Percentiles rank a stretch among this genome's conserved stretches.
These are phyloP conservation scores for Dendrophyllia cribrosa DNA, from an alignment of 64 coral and sea anemone species.

Conservation along the genomic window DNA sequence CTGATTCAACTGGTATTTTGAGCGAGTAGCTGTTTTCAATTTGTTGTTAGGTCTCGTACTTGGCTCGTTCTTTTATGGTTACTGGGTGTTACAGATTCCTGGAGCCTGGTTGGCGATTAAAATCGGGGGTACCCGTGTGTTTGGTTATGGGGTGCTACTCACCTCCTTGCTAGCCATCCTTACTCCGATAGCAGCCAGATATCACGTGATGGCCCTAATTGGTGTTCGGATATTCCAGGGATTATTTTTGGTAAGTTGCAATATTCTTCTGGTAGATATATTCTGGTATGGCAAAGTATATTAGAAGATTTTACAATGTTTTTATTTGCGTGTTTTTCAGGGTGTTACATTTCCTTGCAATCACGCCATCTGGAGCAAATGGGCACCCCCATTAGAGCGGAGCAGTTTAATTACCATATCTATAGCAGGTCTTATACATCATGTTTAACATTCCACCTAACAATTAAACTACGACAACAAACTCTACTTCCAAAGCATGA, in stretches of 20 bases:
- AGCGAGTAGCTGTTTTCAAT: neutral
- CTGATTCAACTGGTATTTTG: too few relatives aligned
- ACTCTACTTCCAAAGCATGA: too few relatives aligned
- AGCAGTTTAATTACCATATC: slow-evolving; percentile 94
- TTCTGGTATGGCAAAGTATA: neutral
- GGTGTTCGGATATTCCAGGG: slow-evolving; percentile 97
- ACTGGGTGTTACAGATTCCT: slow-evolving; percentile 95
- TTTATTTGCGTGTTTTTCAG: slow-evolving; percentile 34
- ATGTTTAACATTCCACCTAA: too few relatives aligned
- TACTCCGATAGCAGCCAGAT: slow-evolving; percentile 86
- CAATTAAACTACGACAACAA: too few relatives aligned
- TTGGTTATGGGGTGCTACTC: slow-evolving; percentile 97
- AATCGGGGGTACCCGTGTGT: slow-evolving; percentile 97
- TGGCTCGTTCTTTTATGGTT: slow-evolving; percentile 98
- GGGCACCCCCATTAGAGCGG: slow-evolving; percentile 89
- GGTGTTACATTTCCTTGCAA: slow-evolving; percentile 98
- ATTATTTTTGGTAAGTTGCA: slow-evolving; percentile 87
- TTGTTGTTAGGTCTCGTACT: slow-evolving; percentile 89
- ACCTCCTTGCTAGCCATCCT: slow-evolving; percentile 86
- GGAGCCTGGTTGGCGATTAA: slow-evolving; percentile 97
- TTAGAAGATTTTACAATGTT: neutral
- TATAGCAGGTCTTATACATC: slow-evolving; percentile 81
- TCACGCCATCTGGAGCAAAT: slow-evolving; percentile 99
- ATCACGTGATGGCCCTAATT: slow-evolving; percentile 85
- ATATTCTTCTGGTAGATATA: neutral